Evolutionary conservation across 2,797 vertebrate genomes (phyloP).

Genomic region (Pelobates cultripes): DNA sequence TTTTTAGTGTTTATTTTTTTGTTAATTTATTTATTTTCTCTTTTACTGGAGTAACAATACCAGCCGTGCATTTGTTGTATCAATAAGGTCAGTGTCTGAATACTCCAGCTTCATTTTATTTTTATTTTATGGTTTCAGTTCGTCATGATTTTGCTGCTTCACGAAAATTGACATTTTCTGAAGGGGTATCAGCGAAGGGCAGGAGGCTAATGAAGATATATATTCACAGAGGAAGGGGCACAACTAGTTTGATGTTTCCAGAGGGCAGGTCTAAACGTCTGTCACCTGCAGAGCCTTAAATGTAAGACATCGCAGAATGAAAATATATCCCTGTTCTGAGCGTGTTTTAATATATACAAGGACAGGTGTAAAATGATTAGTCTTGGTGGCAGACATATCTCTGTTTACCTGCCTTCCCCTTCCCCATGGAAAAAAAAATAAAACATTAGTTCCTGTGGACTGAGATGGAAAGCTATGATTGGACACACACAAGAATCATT

Average conservation of each 20-base stretch:
- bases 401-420: constrained; percentile 57
- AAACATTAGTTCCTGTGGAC: neutral
- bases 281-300: neutral
- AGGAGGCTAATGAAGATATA: constrained; percentile 47
- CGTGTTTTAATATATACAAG: neutral
- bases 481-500: neutral
- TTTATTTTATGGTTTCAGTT: neutral
- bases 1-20: constrained; percentile 45
- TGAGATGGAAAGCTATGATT: neutral
- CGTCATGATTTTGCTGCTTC: constrained; percentile 11
- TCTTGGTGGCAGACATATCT: constrained; percentile 54
- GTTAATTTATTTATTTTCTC: constrained; percentile 36
- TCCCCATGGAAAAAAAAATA: neutral
- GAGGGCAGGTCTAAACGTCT: neutral
- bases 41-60: constrained; percentile 35
- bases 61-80: constrained; percentile 38
- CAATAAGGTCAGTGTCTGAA: constrained; percentile 26
- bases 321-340: neutral
- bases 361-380: constrained; percentile 29
- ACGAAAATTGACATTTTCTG: neutral
- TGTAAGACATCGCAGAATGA: neutral
- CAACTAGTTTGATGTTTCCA: constrained; percentile 5
- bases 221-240: constrained; percentile 23
- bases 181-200: constrained; percentile 32
- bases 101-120: constrained; percentile 18